Evolutionary conservation across 2,113 vertebrate genomes (phyloP).

Genomic region (Pituophis catenifer): DNA sequence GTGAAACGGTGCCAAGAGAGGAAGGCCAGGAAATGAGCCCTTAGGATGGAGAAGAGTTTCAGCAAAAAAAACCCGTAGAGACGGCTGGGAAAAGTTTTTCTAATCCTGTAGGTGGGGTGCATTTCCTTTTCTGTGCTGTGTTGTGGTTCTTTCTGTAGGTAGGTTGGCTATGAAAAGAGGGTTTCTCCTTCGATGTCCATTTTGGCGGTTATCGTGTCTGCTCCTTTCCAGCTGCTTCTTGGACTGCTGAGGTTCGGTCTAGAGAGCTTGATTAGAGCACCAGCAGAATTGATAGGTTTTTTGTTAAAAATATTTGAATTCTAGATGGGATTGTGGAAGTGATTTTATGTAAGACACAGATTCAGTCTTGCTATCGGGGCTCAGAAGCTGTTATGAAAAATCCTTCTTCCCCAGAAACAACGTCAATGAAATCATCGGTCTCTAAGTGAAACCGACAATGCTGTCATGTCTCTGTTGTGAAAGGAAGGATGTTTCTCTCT

Average conservation of each 20-base stretch:
- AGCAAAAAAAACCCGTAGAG: too few relatives aligned
- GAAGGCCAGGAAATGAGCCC: too few relatives aligned
- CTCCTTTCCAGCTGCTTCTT: neutral
- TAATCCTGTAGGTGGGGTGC: too few relatives aligned
- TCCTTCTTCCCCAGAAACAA: neutral
- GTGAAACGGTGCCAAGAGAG: too few relatives aligned
- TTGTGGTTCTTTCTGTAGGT: neutral
- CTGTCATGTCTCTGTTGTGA: neutral
- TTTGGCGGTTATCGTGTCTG: neutral
- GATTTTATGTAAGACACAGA: neutral
- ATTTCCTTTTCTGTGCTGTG: neutral
- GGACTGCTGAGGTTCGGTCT: neutral
- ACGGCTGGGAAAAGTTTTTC: too few relatives aligned
- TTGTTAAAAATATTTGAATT: neutral
- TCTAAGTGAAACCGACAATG: neutral
- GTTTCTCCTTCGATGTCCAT: neutral
- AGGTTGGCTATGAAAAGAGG: neutral
- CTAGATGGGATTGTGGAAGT: neutral
- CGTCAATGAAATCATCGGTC: neutral
- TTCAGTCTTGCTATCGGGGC: neutral
- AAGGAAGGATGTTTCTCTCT: neutral
- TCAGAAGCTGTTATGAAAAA: neutral
- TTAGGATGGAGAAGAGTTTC: too few relatives aligned
- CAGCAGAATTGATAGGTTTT: neutral
- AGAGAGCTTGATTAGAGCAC: neutral